phyloP scores from a whole-genome alignment of 2,113 vertebrate species.

The Capreolus pygargus region DNA sequence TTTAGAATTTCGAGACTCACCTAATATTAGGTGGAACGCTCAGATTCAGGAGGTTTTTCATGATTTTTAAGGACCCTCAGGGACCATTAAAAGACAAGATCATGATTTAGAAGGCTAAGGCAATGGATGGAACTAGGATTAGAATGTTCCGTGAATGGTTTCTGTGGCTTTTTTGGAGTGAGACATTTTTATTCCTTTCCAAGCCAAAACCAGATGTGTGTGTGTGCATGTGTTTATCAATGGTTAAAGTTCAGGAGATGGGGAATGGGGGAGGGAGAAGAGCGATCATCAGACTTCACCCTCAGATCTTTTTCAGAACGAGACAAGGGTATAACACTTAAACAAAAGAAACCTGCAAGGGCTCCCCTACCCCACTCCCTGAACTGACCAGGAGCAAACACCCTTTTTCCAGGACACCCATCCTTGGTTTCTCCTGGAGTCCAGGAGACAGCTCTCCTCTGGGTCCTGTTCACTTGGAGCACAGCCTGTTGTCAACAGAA shows the following conservation, averaged over 20 bases:
- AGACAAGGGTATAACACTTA: neutral
- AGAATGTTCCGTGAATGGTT: neutral
- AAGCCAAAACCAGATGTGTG: neutral
- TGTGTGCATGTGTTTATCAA: neutral
- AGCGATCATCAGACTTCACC: neutral
- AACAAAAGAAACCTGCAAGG: neutral
- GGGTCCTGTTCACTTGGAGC: neutral
- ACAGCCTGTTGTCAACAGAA: neutral
- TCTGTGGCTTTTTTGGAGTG: neutral
- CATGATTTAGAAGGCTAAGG: neutral
- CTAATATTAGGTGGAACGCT: neutral
- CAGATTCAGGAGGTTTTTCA: neutral
- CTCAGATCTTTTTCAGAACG: neutral
- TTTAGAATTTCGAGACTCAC: neutral
- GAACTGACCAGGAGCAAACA: neutral
- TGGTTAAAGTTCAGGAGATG: neutral
- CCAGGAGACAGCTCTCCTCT: neutral
- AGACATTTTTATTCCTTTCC: neutral
- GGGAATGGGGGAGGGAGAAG: neutral
- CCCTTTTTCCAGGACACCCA: neutral
- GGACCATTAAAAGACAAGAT: neutral
- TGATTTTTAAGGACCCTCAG: neutral
- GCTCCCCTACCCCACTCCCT: fast-evolving
- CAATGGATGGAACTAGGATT: neutral
- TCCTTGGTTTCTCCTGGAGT: neutral